Evolutionary conservation across 2,113 vertebrate genomes (phyloP).

Genomic region (Centropus bengalensis): DNA sequence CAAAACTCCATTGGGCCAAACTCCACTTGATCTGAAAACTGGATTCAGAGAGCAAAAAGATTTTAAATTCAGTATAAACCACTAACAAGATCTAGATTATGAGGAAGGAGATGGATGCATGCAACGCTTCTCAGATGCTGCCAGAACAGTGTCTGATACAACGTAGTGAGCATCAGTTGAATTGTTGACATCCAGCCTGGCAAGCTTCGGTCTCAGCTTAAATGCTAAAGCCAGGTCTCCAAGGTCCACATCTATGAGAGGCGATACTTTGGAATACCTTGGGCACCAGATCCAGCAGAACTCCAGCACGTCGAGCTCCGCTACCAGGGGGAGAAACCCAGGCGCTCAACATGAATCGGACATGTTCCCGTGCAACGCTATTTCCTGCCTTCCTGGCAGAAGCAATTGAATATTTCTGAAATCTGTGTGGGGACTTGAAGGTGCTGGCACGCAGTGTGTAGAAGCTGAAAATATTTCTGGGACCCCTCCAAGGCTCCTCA

Average conservation of each 20-base stretch:
- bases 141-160: background rate
- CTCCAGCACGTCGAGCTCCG: background rate
- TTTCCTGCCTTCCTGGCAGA: background rate
- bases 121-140: background rate
- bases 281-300: background rate
- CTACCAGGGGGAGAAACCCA: accelerated
- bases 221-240: too few relatives aligned
- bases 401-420: background rate
- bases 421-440: background rate
- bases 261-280: background rate
- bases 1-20: background rate
- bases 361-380: background rate
- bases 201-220: background rate
- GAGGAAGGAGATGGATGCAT: background rate
- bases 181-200: background rate
- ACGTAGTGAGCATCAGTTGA: background rate
- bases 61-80: background rate
- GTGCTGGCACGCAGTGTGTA: background rate
- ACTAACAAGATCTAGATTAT: background rate
- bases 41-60: background rate
- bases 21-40: background rate
- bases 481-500: background rate
- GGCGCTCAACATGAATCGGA: background rate
- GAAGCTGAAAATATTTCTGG: background rate
- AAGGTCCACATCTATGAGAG: accelerated